A percentile compares a stretch with the other conserved stretches of the same genome.
Evolutionary conservation across 2,113 vertebrate species (phyloP).

Genomic region (Eolophus roseicapilla): DNA sequence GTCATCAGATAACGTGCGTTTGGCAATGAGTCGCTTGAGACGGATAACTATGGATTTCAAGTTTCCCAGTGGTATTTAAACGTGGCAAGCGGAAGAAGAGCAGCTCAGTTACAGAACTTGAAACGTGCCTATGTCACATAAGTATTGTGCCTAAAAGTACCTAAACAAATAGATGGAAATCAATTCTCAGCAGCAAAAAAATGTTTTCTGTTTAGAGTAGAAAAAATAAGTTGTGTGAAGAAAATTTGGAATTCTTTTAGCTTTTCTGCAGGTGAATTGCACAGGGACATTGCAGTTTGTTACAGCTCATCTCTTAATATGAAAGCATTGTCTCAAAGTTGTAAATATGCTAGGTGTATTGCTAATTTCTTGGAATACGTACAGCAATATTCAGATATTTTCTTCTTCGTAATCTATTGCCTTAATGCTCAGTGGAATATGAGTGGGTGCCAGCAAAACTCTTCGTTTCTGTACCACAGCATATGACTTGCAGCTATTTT

Average conservation of each 20-base stretch:
- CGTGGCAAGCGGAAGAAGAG: not conserved
- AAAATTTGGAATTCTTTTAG: not conserved
- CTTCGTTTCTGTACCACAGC: not conserved
- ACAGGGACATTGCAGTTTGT: not conserved
- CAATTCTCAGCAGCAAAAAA: not conserved
- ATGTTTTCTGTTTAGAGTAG: not conserved
- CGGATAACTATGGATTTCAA: not conserved
- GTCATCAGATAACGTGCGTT: not conserved
- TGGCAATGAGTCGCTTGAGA: not conserved
- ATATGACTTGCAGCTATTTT: not conserved
- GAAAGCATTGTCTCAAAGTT: not conserved
- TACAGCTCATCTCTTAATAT: not conserved
- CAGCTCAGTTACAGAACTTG: not conserved
- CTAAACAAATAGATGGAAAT: not conserved
- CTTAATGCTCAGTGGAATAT: not conserved
- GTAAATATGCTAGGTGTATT: not conserved
- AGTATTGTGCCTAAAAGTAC: not conserved
- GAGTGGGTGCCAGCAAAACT: not conserved
- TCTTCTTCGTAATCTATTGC: not conserved
- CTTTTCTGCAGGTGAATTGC: not conserved
- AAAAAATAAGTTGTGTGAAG: not conserved
- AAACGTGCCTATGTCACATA: not conserved
- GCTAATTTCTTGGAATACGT: not conserved
- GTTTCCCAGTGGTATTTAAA: not conserved
- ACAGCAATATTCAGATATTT: not conserved